Evolutionary conservation across 2,113 vertebrate species (phyloP).

Genomic region (Bungarus multicinctus): DNA sequence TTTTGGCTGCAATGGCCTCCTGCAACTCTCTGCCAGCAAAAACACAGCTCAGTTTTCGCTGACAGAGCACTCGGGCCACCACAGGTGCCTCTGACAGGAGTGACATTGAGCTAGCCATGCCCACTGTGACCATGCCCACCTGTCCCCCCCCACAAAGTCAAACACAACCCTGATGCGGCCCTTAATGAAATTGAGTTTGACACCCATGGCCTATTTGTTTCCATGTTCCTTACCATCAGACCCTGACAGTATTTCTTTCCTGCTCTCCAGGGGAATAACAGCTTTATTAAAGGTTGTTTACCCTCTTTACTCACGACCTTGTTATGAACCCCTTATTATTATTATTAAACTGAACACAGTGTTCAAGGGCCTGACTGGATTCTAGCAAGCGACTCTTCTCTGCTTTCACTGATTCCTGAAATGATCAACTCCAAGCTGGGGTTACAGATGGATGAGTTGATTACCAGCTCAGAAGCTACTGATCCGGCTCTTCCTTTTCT

Average conservation of each 20-base stretch:
- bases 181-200: too few relatives aligned
- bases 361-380: neutral
- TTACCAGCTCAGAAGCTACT: slow-evolving; percentile 21
- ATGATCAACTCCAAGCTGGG: neutral
- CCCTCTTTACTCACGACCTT: neutral
- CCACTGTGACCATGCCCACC: too few relatives aligned
- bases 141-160: too few relatives aligned
- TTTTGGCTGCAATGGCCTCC: too few relatives aligned
- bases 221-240: neutral
- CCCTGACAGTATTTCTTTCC: neutral
- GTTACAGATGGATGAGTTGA: neutral
- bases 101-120: too few relatives aligned
- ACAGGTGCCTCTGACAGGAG: too few relatives aligned
- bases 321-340: neutral
- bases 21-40: too few relatives aligned
- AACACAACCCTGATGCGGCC: too few relatives aligned
- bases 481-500: slow-evolving; percentile 6
- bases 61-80: too few relatives aligned
- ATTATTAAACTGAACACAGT: neutral
- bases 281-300: neutral
- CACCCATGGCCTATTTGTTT: neutral
- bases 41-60: too few relatives aligned
- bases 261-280: neutral
- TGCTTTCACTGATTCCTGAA: slow-evolving; percentile 34
- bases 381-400: slow-evolving; percentile 15